These are phyloP conservation scores for Taenioides sp. DNA, from an alignment of 2,797 vertebrate genomes.

Conservation along the genomic window DNA sequence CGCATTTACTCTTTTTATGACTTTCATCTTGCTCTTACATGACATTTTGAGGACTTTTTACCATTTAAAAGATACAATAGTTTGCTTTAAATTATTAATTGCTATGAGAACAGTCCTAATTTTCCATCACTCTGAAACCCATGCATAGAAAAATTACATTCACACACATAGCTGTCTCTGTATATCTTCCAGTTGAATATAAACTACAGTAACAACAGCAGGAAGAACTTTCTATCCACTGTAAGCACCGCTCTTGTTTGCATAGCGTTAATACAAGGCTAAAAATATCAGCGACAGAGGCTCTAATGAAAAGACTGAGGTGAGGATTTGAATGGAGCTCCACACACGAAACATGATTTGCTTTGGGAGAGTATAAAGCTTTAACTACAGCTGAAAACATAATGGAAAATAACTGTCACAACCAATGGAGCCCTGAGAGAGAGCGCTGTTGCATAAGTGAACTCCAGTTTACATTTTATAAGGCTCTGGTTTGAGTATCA, in stretches of 20 bases:
- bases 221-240: background rate
- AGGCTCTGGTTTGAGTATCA: background rate
- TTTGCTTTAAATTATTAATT: too few relatives aligned
- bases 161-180: too few relatives aligned
- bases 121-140: too few relatives aligned
- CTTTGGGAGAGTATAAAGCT: slow-evolving; percentile 38
- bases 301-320: slow-evolving; percentile 40
- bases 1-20: too few relatives aligned
- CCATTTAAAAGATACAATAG: too few relatives aligned
- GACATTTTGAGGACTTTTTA: too few relatives aligned
- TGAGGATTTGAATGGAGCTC: slow-evolving; percentile 31
- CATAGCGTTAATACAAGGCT: background rate
- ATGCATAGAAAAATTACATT: too few relatives aligned
- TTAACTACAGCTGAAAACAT: slow-evolving; percentile 10
- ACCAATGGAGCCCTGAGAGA: background rate
- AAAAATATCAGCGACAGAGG: slow-evolving; percentile 39
- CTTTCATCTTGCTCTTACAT: too few relatives aligned
- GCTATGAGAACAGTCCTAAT: too few relatives aligned
- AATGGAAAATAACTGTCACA: slow-evolving; percentile 12
- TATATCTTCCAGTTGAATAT: background rate
- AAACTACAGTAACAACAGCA: background rate
- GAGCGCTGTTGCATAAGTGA: background rate
- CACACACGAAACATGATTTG: slow-evolving; percentile 26
- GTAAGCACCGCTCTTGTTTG: background rate
- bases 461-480: slow-evolving; percentile 3